These are phyloP conservation scores for Lordiphosa andalusiaca DNA, from an alignment of 2,888 invertebrate genomes.

Conservation along the genomic window DNA sequence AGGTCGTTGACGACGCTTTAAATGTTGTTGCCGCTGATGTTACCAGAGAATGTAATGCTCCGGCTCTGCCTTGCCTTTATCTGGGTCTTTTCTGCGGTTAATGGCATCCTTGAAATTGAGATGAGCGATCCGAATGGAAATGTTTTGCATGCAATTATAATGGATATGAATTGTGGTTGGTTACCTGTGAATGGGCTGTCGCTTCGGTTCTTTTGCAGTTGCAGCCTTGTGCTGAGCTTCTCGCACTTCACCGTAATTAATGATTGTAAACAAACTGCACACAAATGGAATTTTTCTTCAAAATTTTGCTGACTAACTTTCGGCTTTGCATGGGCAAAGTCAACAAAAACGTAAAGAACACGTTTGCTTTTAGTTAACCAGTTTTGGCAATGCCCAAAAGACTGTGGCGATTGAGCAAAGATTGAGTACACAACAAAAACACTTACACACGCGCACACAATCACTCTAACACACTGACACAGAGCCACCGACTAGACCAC, in stretches of 20 bases:
- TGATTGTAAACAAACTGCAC: conserved; percentile 8
- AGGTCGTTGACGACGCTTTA: conserved; percentile 62
- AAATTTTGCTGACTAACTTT: conserved; percentile 45
- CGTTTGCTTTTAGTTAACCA: conserved; percentile 70
- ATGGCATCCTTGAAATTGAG: conserved; percentile 54
- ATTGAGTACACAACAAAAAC: conserved; percentile 52
- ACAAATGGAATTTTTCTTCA: conserved; percentile 14
- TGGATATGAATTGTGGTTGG: conserved; percentile 13
- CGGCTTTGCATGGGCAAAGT: conserved; percentile 63
- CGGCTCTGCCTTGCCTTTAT: conserved; percentile 29
- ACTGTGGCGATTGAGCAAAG: conserved; percentile 73
- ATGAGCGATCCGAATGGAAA: conserved; percentile 1
- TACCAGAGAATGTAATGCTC: conserved; percentile 15
- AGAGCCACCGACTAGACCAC: conserved; percentile 40
- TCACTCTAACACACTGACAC: conserved; percentile 30
- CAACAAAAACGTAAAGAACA: conserved; percentile 66
- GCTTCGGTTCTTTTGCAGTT: conserved; percentile 21
- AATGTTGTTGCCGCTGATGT: conserved; percentile 15
- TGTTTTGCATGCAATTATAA: conserved; percentile 39
- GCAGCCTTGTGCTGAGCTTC: conserved; percentile 13
- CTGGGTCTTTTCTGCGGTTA: conserved; percentile 30
- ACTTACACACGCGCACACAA: conserved; percentile 18
- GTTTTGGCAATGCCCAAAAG: conserved; percentile 69
- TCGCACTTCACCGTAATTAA: conserved; percentile 17
- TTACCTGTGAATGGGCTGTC: conserved; percentile 23